These are phyloP conservation scores for Parascotia fuliginaria DNA, from an alignment of 2,888 invertebrate genomes.

Conservation along the genomic window DNA sequence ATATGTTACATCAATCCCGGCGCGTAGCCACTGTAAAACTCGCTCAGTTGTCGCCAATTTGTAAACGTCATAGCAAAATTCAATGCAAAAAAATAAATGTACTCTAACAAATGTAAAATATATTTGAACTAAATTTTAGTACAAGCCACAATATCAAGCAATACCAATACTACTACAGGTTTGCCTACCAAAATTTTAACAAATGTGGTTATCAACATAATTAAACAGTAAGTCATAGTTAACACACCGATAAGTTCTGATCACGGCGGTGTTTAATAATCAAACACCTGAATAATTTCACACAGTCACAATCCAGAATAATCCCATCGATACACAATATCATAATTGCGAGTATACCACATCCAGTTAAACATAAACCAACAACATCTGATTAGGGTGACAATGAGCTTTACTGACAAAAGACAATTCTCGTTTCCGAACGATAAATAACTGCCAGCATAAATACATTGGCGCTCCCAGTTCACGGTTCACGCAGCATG, in stretches of 20 bases:
- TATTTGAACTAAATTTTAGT: too few relatives aligned
- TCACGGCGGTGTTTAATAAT: constrained; percentile 2
- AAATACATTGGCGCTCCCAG: constrained; percentile 35
- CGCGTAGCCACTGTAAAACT: too few relatives aligned
- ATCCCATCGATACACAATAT: constrained; percentile 19
- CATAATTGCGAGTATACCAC: constrained; percentile 20
- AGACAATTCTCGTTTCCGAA: constrained; percentile 38
- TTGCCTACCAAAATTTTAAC: too few relatives aligned
- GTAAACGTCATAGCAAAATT: too few relatives aligned
- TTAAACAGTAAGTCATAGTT: neutral
- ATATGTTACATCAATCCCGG: too few relatives aligned
- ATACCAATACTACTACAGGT: too few relatives aligned
- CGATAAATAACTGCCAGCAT: constrained; percentile 39
- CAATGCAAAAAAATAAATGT: too few relatives aligned
- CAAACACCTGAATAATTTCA: constrained; percentile 17
- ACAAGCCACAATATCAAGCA: too few relatives aligned
- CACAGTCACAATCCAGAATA: constrained; percentile 10
- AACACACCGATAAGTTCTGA: neutral
- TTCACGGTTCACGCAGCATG: constrained; percentile 20
- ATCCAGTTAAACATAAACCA: constrained; percentile 31
- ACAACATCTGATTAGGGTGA: constrained; percentile 51
- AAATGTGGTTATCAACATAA: too few relatives aligned
- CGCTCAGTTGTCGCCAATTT: too few relatives aligned
- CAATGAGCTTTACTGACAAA: constrained; percentile 40
- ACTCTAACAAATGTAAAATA: too few relatives aligned